Conservation (phyloP, 2,797 vertebrate genomes). For the Mastacembelus armatus region DNA sequence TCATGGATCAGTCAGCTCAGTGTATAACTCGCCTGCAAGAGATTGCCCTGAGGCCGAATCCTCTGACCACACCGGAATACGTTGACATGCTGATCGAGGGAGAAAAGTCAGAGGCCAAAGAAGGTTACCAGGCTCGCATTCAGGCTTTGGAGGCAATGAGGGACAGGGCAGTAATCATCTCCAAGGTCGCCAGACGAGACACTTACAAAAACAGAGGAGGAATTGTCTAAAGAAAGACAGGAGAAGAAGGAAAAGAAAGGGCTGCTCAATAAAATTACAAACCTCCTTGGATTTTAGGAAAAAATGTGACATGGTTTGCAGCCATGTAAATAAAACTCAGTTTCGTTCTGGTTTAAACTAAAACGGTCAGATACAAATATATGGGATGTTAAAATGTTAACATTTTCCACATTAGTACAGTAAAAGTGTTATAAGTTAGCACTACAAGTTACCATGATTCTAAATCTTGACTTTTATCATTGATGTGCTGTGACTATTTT, state of each 20-base stretch:
- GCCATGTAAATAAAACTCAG: too few species aligned
- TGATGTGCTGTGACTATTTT: too few species aligned
- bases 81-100: constrained; percentile 70
- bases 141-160: constrained; percentile 48
- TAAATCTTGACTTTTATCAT: too few species aligned
- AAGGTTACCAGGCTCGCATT: constrained; percentile 55
- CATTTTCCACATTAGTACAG: too few species aligned
- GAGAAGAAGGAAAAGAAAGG: neutral
- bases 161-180: constrained; percentile 51
- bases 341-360: too few species aligned
- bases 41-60: constrained; percentile 69
- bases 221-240: neutral
- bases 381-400: too few species aligned
- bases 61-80: constrained; percentile 69
- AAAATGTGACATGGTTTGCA: too few species aligned
- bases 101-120: constrained; percentile 57
- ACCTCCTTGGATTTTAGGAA: neutral
- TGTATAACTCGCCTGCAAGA: constrained; percentile 64
- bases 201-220: constrained; percentile 12
- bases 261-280: accelerated
- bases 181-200: constrained; percentile 46
- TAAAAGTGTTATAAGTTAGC: too few species aligned
- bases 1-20: constrained; percentile 44
- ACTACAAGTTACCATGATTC: too few species aligned
- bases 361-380: too few species aligned